Percentiles rank a stretch among this genome's conserved stretches.
These are phyloP conservation scores for Crax fasciolata DNA, from an alignment of 2,797 vertebrate genomes.

Conservation along the genomic window DNA sequence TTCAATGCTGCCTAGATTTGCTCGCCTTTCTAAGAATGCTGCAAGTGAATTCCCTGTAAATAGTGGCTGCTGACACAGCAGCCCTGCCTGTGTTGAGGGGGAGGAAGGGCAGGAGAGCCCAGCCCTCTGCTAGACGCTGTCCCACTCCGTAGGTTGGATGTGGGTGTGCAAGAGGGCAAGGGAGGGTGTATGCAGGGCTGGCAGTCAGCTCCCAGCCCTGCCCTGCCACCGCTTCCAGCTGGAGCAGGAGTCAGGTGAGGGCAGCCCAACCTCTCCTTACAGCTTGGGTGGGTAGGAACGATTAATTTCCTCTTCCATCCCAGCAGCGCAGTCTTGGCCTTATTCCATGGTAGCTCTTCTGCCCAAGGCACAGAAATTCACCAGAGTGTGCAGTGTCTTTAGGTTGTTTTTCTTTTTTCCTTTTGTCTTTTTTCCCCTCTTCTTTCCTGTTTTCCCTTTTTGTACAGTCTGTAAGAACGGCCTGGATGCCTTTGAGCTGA, in stretches of 20 bases:
- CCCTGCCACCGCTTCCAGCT: background rate
- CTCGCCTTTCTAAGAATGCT: constrained; percentile 3
- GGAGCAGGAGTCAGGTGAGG: constrained; percentile 38
- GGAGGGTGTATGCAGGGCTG: background rate
- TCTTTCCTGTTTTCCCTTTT: background rate
- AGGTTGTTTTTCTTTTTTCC: background rate
- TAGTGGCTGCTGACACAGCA: constrained; percentile 50
- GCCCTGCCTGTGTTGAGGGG: background rate
- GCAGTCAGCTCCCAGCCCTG: background rate
- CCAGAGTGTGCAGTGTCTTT: background rate
- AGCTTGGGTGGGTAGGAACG: constrained; percentile 11
- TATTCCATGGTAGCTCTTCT: background rate
- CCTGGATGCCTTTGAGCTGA: background rate
- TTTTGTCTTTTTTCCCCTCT: background rate
- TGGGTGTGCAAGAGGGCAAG: background rate
- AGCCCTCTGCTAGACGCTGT: accelerated
- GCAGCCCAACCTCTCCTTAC: constrained; percentile 29
- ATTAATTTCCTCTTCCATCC: constrained; percentile 36
- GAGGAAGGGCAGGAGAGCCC: background rate
- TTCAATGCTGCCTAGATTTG: constrained; percentile 42
- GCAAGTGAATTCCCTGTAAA: constrained; percentile 32
- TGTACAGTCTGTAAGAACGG: background rate
- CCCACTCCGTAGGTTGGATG: background rate
- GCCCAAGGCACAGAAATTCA: constrained; percentile 44
- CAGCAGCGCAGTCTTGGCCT: background rate